Evolutionary conservation across 2,797 vertebrate genomes (phyloP), one percentile per base, ranked within the genome.

Genomic region (Carcharodon carcharias): DNA sequence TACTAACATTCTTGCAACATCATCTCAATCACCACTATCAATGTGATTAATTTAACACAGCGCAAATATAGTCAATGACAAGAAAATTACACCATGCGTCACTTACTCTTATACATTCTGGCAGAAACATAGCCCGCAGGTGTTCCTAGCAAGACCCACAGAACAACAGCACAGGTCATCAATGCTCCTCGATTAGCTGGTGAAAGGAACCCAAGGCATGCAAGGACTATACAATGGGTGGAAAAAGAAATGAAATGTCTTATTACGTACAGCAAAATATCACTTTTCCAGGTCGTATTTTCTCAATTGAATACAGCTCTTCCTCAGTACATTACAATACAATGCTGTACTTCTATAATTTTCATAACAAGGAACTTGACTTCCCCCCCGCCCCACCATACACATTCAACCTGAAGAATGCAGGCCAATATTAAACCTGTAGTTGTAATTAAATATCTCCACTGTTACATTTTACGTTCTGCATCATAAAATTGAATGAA

Each of bases 101-200:
- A 97, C 98, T 98, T 98, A 99, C 99, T 99, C 97, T 98, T 99
- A 97, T 98, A 99, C 97, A 99, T 98, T 97, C 98, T 98, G 61
- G 98, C 98, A 96, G 99, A 99, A 92, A 99, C 98, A 0, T 99
- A 99, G 96, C 99, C 98, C 21, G 98, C 98, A 95, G 98, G 98
- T 7, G 98, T 99, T 93, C 98, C 99, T 96, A 99, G 97, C 96
- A 99, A 97, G 61, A 99, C 98, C 99, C 98, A 99, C 96, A 99
- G 97, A 0, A 99, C 98, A 96, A 99, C 98, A 0, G 98, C 97
- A 96, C 98, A 99, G 0, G 98, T 99, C 99, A 99, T 99, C 97
- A 99, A 97, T 96, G 98, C 98, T 14, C 98, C 98, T 96, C 98
- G 97, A 97, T 99, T 99, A 96, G 98, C 98, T 31, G 94, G 93